Base-by-base conservation (phyloP, 2,113 vertebrate species). In the Ailuropoda melanoleuca region DNA sequence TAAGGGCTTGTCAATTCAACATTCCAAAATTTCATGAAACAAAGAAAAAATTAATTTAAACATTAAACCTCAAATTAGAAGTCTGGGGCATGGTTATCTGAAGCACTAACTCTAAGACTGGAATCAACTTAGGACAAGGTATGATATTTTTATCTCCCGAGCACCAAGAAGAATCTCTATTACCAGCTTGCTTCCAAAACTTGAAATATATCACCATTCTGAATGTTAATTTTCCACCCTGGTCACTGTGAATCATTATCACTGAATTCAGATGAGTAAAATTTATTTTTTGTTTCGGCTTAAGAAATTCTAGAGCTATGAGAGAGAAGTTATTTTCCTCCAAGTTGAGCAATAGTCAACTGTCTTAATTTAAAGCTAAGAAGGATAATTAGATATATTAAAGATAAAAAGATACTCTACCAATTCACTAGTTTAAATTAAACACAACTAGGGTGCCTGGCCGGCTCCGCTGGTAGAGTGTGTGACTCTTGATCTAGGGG, bases 191-290 rank as follows among this genome's bases (percentile, higher is more conserved):
- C 64, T 93, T 96, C 95, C 29, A 29, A 21, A 98, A 96, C 7
- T 70, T 66, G 93, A 85, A 94, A 48, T 68, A 62, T 3, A 53
- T 31, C 56, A 96, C 39, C 37, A 89, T 90, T 97, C 70, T 93
- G 34, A 97, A 96, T 46, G 55, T 66, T 96, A 92, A 92, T 81
- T 72, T 95, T 1, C 1, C 95, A 31, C 55, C 64, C 93, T 95
- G 97, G 80, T 96, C 74, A 96, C 6, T 86, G 88, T 93, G 91
- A 98, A 97, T 95, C 48, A 75, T 85, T 95, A 95, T 37, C 60
- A 50, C 4, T 90, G 46, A 62, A 39, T 50, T 93, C 93, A 95
- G 56, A 93, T 39, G 77, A 34, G 31, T 26, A 60, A 82, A 72
- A 75, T 75, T 92, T 24, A 37, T 77, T 56, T 84, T 85, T 86